Evolutionary conservation across 2,797 vertebrate species (phyloP).

Genomic region (Crenichthys baileyi): DNA sequence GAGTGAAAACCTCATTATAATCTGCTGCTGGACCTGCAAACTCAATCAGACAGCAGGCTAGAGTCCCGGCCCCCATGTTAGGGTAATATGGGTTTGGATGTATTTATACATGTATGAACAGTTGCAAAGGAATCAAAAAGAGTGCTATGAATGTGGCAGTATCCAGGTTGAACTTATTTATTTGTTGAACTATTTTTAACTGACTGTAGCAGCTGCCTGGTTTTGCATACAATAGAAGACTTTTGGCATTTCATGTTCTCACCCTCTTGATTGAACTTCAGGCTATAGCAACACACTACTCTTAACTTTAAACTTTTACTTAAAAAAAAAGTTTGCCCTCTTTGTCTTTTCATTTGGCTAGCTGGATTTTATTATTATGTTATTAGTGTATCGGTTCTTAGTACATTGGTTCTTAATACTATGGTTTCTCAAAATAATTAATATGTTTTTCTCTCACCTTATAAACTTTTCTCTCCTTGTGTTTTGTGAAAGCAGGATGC

Average conservation of each 20-base stretch:
- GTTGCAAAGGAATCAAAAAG: conserved; percentile 43
- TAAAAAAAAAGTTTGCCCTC: background rate
- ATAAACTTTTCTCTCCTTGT: background rate
- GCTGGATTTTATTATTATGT: background rate
- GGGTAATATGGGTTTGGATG: conserved; percentile 23
- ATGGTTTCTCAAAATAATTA: background rate
- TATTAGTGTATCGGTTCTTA: background rate
- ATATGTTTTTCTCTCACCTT: background rate
- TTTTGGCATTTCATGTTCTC: too few relatives aligned
- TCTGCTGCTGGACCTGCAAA: conserved; percentile 71
- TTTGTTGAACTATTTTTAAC: background rate
- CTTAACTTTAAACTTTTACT: background rate
- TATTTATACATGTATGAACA: conserved; percentile 20
- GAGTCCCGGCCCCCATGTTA: conserved; percentile 46
- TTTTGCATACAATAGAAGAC: background rate
- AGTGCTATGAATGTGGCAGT: conserved; percentile 30
- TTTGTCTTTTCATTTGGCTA: background rate
- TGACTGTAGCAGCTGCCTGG: background rate
- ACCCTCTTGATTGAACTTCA: too few relatives aligned
- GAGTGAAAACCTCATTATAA: conserved; percentile 79
- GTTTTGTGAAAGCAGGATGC: too few relatives aligned
- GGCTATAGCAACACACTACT: too few relatives aligned
- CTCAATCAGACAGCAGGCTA: conserved; percentile 70
- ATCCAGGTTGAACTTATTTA: background rate
- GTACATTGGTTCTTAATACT: too few relatives aligned